Base-by-base conservation (phyloP, 2,888 invertebrate genomes). In the Laothoe populi region DNA sequence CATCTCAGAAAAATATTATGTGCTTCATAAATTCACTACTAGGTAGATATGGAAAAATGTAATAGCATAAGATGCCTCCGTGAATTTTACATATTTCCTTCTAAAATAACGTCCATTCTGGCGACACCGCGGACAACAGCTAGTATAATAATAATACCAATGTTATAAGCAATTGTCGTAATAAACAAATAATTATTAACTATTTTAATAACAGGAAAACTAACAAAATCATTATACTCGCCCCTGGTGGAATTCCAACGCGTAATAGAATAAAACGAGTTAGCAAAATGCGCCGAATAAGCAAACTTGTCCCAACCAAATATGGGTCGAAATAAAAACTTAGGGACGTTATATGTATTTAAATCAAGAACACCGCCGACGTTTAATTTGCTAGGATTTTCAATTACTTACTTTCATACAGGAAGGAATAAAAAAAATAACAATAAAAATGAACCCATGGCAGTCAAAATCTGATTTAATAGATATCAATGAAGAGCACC, bases 301-400 rank as follows among this genome's bases (percentile, higher is more conserved):
- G 89, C 78, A 71, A 82, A 86, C 84, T 77, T 75, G 90, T 77
- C 75, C 74, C 24, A 60, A 64, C 85, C 87, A 70, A 73, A 86
- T 72, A 66, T 68, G 79, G 82, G 70, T 63, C 68, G 64, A 53
- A 68, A 72, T 71, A 82, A 81, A 82, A 87, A 79, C 35, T 45
- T 45, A 61, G 57, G 61, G 45, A 57, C 26, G 21, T 57, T 26
- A 31, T 26, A 60, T n/a, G 21, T n/a, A 7, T 59, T 59, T 26
- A 26, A 21, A 59, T n/a, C 16, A 31, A 16, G 49, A 26, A 26
- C 49, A 49, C 16, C 10, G 16, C n/a, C 16, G 13, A 31, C 2
- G 44, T 19, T 31, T 3, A 16, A 49, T n/a, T 24, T 59, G 11
- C 26, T 44, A 16, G 26, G 26, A 26, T 44, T 59, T 42, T n/a